Conservation (phyloP, 23 tunicate genomes). For the Trididemnum clinides region DNA sequence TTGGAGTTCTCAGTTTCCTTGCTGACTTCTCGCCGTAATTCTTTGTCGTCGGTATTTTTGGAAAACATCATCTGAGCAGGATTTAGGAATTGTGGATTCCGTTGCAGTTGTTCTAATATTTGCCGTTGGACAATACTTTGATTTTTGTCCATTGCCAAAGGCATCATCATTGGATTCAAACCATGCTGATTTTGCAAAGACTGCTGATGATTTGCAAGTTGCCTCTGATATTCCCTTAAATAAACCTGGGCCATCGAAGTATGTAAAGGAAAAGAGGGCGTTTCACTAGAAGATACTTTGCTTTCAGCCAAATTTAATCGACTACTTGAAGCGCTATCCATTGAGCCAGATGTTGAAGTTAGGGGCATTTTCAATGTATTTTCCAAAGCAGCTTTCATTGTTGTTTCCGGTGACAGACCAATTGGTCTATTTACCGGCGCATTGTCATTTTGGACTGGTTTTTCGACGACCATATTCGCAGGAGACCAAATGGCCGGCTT, state of each 20-base stretch:
- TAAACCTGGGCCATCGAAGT: not conserved
- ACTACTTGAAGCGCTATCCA: not conserved
- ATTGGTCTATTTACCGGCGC: not conserved
- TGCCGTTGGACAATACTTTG: not conserved
- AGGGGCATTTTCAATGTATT: not conserved
- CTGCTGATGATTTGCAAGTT: not conserved
- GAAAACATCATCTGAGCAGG: constrained; percentile 5
- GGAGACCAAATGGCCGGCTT: constrained; percentile 41
- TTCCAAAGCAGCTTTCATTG: not conserved
- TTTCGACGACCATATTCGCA: not conserved
- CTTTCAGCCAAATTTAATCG: not conserved
- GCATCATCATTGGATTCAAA: not conserved
- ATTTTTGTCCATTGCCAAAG: not conserved
- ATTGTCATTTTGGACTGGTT: not conserved
- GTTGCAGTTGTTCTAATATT: constrained; percentile 1
- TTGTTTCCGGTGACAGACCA: not conserved
- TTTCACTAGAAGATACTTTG: not conserved
- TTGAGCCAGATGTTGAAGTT: not conserved
- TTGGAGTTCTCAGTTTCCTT: not conserved
- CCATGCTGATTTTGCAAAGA: not conserved
- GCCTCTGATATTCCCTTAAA: constrained; percentile 12
- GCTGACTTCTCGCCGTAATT: not conserved
- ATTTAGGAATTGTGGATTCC: not conserved
- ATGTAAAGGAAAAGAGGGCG: not conserved
- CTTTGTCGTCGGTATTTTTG: not conserved